These are phyloP conservation scores for Clarias fuscus DNA, from an alignment of 2,797 vertebrate genomes.

Conservation along the genomic window DNA sequence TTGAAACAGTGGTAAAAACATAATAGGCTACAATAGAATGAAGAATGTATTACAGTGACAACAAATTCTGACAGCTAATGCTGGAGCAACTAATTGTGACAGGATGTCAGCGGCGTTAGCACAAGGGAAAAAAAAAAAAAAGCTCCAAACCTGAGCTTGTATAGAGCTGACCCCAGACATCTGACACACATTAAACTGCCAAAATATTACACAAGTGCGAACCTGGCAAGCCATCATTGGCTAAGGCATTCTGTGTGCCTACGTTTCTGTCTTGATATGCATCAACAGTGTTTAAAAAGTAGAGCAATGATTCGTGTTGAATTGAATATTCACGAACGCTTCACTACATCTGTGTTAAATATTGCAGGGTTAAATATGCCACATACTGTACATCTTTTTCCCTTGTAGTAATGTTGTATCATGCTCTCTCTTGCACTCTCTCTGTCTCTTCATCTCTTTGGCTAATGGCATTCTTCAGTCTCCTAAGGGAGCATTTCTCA, in stretches of 20 bases:
- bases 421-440: background rate
- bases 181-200: background rate
- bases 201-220: background rate
- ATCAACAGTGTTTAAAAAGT: background rate
- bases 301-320: background rate
- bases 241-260: background rate
- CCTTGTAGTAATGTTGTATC: background rate
- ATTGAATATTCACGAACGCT: too few relatives aligned
- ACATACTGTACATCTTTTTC: background rate
- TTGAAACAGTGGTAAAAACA: slow-evolving; percentile 7
- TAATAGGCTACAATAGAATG: slow-evolving; percentile 13
- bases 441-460: slow-evolving; percentile 18
- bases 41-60: slow-evolving; percentile 14
- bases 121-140: background rate
- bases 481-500: slow-evolving; percentile 50
- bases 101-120: background rate
- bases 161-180: background rate
- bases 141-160: background rate
- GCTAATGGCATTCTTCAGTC: slow-evolving; percentile 46
- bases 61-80: slow-evolving; percentile 1
- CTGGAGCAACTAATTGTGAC: slow-evolving; percentile 10
- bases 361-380: background rate
- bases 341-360: background rate
- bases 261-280: background rate
- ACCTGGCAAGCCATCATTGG: background rate